Conservation (phyloP, 2,113 vertebrate genomes). For the Pangasianodon gigas region DNA sequence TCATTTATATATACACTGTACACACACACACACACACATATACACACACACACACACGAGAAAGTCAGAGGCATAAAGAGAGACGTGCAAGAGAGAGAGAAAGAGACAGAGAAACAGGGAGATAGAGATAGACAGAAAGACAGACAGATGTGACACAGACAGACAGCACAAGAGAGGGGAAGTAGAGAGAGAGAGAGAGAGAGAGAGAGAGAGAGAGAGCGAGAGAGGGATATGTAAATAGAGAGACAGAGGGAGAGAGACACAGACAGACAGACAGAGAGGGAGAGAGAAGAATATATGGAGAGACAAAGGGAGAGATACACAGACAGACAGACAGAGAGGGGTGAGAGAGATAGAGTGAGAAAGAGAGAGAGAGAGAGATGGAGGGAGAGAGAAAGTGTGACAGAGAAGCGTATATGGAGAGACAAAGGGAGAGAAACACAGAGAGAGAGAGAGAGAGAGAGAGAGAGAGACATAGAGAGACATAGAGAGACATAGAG, state of each 20-base stretch:
- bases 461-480: accelerated
- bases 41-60: not conserved
- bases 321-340: not conserved
- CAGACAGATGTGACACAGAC: not conserved
- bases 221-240: not conserved
- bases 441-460: not conserved
- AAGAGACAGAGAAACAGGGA: not conserved
- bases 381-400: not conserved
- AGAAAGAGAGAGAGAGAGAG: too few species aligned
- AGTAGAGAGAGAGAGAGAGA: too few species aligned
- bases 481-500: not conserved
- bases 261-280: not conserved
- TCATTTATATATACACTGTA: not conserved
- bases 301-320: not conserved
- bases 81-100: not conserved
- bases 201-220: not conserved
- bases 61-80: not conserved
- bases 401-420: too few species aligned
- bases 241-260: too few species aligned
- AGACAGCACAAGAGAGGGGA: not conserved
- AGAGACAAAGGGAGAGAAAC: not conserved
- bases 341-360: not conserved
- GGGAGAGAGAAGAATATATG: too few species aligned
- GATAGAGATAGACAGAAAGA: not conserved
- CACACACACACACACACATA: not conserved